Conservation (phyloP, 2,888 invertebrate genomes). For the Congeria kusceri region DNA sequence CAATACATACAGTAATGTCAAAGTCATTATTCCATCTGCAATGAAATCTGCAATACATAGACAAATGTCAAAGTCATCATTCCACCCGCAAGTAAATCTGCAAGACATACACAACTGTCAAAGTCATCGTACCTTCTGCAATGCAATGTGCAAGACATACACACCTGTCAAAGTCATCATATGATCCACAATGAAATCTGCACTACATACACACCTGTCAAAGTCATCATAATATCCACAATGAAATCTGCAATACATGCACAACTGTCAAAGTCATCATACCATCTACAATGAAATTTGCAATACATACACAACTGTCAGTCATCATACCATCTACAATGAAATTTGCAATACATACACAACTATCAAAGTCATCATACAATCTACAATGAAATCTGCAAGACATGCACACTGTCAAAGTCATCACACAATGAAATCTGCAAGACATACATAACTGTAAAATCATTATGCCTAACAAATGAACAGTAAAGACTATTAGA, state of each 20-base stretch:
- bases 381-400: too few species aligned
- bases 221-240: background rate
- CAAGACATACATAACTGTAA: conserved; percentile 34
- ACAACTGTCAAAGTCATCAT: background rate
- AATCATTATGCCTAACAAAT: background rate
- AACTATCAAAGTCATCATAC: background rate
- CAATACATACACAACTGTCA: too few species aligned
- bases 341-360: background rate
- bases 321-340: too few species aligned
- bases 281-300: too few species aligned
- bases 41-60: conserved; percentile 87
- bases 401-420: conserved; percentile 76
- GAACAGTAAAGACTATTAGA: too few species aligned
- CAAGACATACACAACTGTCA: background rate
- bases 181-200: background rate
- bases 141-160: conserved; percentile 87
- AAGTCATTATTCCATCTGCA: conserved; percentile 88
- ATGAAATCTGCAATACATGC: background rate
- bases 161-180: background rate
- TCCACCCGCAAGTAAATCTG: background rate
- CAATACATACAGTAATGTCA: background rate
- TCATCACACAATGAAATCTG: conserved; percentile 88
- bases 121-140: conserved; percentile 88
- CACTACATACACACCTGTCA: background rate
- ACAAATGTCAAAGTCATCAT: background rate